Evolutionary conservation across 2,113 vertebrate genomes (phyloP).

Genomic region (Oxyruncus cristatus): DNA sequence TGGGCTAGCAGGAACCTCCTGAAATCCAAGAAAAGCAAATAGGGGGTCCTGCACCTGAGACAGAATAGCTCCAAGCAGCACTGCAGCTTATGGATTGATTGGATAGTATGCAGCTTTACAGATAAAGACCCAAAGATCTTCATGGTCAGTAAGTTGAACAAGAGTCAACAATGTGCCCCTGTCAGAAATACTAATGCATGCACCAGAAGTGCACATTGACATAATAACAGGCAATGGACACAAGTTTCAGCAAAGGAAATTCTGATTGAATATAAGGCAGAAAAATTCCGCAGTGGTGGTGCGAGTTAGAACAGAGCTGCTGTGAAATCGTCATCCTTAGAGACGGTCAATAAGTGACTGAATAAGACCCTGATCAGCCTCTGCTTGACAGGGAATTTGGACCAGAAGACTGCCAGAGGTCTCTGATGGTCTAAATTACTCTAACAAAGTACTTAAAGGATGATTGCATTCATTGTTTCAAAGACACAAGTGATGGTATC

Average conservation of each 20-base stretch:
- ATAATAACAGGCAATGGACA: not conserved
- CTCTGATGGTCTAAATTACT: not conserved
- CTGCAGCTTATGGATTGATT: not conserved
- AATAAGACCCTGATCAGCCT: not conserved
- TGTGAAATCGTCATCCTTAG: not conserved
- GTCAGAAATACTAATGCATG: not conserved
- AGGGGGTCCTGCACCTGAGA: not conserved
- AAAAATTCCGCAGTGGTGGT: not conserved
- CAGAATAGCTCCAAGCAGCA: not conserved
- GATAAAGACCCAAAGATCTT: not conserved
- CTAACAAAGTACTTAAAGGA: not conserved
- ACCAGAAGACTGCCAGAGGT: not conserved
- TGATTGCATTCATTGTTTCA: not conserved
- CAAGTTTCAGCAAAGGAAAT: not conserved
- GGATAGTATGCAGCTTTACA: not conserved
- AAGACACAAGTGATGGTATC: not conserved
- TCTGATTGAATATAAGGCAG: not conserved
- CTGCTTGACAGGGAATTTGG: not conserved
- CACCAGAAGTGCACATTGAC: not conserved
- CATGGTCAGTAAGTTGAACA: not conserved
- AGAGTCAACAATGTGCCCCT: not conserved
- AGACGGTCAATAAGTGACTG: fast-evolving
- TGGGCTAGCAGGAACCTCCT: not conserved
- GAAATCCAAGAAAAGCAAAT: not conserved
- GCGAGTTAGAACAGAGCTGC: not conserved